Percentiles rank a stretch among this genome's conserved stretches.
phyloP scores from a whole-genome alignment of 2,888 invertebrate genomes.

The Drosophila greeni region DNA sequence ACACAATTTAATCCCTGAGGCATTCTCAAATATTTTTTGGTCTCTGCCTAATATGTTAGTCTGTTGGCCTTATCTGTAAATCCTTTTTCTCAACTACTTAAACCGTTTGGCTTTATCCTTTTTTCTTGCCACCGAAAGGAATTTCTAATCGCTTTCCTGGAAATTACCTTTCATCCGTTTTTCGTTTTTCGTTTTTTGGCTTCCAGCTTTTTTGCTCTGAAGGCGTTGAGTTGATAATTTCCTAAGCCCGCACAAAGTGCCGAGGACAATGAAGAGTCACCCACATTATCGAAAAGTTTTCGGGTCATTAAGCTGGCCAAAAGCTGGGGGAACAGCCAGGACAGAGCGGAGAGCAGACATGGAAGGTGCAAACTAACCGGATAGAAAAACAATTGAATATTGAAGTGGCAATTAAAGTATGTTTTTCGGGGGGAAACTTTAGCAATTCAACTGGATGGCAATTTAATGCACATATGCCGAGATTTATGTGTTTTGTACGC shows the following conservation, averaged over 20 bases:
- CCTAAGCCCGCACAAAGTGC: constrained; percentile 48
- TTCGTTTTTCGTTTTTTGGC: constrained; percentile 42
- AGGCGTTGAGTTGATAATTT: constrained; percentile 64
- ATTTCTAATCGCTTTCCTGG: constrained; percentile 67
- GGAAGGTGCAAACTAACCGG: constrained; percentile 52
- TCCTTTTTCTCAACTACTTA: constrained; percentile 23
- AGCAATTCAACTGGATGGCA: constrained; percentile 28
- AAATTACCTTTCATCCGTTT: constrained; percentile 63
- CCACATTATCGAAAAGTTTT: constrained; percentile 78
- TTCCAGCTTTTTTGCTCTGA: constrained; percentile 30
- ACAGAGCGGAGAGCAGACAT: constrained; percentile 11
- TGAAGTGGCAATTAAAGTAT: constrained; percentile 59
- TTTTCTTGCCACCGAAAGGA: constrained; percentile 33
- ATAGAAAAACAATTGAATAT: constrained; percentile 69
- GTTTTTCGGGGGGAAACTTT: constrained; percentile 11
- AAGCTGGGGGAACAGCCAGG: constrained; percentile 7
- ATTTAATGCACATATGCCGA: constrained; percentile 71
- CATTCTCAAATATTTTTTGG: not conserved
- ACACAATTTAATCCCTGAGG: constrained; percentile 1
- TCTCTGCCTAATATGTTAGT: constrained; percentile 31
- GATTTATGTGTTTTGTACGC: constrained; percentile 69
- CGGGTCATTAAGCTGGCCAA: constrained; percentile 75
- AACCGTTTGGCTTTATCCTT: constrained; percentile 25
- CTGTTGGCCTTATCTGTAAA: constrained; percentile 41
- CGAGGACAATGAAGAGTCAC: constrained; percentile 40